Percentiles rank a stretch among this genome's conserved stretches.
phyloP scores from a whole-genome alignment of 2,888 invertebrate genomes.

The Urechis unicinctus region DNA sequence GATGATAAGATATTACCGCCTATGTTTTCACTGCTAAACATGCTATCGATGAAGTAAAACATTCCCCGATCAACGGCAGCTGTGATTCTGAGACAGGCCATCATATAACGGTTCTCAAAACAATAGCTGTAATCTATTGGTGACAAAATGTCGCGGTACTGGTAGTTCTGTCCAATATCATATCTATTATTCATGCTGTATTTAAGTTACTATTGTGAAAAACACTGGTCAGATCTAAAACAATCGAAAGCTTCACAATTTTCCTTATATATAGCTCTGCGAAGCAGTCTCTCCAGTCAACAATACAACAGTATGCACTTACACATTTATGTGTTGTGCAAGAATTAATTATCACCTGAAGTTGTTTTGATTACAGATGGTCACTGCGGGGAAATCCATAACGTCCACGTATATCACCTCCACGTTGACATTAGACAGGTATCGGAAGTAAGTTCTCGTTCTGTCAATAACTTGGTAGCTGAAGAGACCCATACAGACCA shows the following conservation, averaged over 20 bases:
- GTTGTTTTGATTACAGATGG: conserved; percentile 21
- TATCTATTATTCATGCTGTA: too few species aligned
- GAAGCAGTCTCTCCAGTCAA: too few species aligned
- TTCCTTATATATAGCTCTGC: too few species aligned
- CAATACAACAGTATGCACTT: not conserved
- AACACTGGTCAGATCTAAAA: too few species aligned
- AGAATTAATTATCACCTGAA: conserved; percentile 8
- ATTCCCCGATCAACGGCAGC: conserved; percentile 11
- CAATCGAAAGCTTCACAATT: too few species aligned
- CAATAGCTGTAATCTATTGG: not conserved
- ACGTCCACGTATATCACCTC: conserved; percentile 10
- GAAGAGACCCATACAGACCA: conserved; percentile 12
- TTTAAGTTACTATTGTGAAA: too few species aligned
- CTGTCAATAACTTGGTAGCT: conserved; percentile 13
- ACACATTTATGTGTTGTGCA: not conserved
- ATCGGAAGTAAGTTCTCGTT: conserved; percentile 5
- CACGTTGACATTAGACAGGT: conserved; percentile 17
- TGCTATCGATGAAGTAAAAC: conserved; percentile 13
- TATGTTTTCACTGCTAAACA: too few species aligned
- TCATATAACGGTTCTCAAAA: not conserved
- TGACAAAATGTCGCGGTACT: too few species aligned
- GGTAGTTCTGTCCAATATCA: too few species aligned
- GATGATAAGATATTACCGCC: too few species aligned
- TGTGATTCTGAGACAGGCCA: conserved; percentile 11
- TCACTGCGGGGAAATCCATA: conserved; percentile 19